Evolutionary conservation across 2,797 vertebrate species (phyloP), one percentile per base, ranked within the genome.

Genomic region (Sebastes diaconus): DNA sequence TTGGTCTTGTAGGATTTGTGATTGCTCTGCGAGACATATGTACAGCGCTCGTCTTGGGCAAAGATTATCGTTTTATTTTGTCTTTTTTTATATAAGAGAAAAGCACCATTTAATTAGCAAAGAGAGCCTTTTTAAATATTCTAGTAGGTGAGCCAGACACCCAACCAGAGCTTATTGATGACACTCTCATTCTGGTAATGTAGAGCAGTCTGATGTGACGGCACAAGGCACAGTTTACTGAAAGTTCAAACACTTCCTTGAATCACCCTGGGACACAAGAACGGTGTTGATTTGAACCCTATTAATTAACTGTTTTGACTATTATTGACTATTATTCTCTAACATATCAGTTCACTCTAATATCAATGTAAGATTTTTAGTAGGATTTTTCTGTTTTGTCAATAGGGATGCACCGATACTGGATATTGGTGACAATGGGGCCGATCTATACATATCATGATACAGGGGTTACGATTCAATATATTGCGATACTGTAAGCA

Each of bases 41-140:
- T 27, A 67, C 55, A 27, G 27, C 27, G 75, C 86, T 81, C 10
- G 22, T 11, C 29, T 36, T 29, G 13, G 13, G 46, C 36, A 13
- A 70, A 46, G 65, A 50, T 30, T 50, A 30, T 54, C 1, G 1
- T 64, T 25, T 11, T 36, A 66, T 77, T 57, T 34, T 57, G 42
- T 46, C 42, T n/a, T 77, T 77, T 61, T 60, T 54, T 80, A 75
- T 55, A 61, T 83, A 77, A 78, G 63, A 73, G 75, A 90, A 87
- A 91, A 77, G 84, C 80, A 80, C 52, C 22, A 86, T 92, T 94
- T 90, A 93, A 94, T 94, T 93, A 94, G 90, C 86, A 87, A 87
- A 89, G 91, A 93, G 83, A 83, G 73, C 61, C 88, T 88, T 93
- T 94, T 94, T 89, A 92, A 95, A 94, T 95, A 93, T 94, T 95